Evolutionary conservation across 2,888 invertebrate species (phyloP), one percentile per base, ranked within the genome.

Genomic region (Aleiodes alternator): DNA sequence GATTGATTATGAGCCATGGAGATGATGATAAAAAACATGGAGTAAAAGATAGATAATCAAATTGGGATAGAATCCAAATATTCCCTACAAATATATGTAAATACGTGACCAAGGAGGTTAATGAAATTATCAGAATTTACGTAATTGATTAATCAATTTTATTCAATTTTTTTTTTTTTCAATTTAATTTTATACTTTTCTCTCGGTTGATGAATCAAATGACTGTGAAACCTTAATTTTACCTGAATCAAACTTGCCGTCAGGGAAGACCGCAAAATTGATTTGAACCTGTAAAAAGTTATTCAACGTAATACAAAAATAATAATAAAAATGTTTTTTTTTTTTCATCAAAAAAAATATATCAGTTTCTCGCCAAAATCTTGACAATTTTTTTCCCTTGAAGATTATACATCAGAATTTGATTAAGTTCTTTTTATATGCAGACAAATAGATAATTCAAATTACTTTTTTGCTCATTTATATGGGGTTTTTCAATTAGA

Each of bases 211-310:
- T 80, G 82, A 82, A 84, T 82, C 83, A 84, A 80, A 76, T 74
- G 56, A 14, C 72, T 80, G 84, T 81, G 83, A 84, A 84, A 82
- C 84, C 85, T 84, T 84, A 76, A 81, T 85, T 87, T 88, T 88
- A 88, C 88, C 88, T 88, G 87, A 87, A 87, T 88, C 87, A 84
- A 86, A 84, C 83, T 87, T 88, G 87, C 85, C 84, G 85, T 88
- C 88, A 81, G 87, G 86, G 86, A 85, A 87, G 86, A 87, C 87
- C 84, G 87, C 86, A 85, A 87, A 87, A 87, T 85, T 87, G 85
- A 87, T 87, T 86, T 88, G 88, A 85, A 87, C 87, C 87, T 88
- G 87, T 48, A 88, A 88, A 88, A 88, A 87, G 83, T 81, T 85
- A 16, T 66, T 50, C 23, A 66, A 48, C 66, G 12, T 66, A 66